Percentiles rank a stretch among this genome's conserved stretches.
Evolutionary conservation across 37 sponge, comb jelly and placozoan genomes (phyloP).

Genomic region (Halisarca cf. caerulea): DNA sequence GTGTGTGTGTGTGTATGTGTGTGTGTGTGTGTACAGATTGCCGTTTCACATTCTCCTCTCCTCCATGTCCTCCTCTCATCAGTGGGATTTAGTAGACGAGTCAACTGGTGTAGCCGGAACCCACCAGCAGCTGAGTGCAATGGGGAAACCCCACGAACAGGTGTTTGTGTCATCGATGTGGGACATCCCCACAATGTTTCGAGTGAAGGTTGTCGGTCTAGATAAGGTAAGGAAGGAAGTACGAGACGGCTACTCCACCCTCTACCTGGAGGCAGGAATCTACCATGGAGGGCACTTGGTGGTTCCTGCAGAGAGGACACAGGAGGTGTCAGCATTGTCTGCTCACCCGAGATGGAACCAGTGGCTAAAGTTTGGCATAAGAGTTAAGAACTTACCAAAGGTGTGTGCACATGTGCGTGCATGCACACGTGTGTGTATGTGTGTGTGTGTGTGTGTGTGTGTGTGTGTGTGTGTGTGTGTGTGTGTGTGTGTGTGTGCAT

Average conservation of each 20-base stretch:
- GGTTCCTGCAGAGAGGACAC: slow-evolving; percentile 37
- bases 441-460: slow-evolving; percentile 14
- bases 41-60: no score
- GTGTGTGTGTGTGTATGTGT: no score
- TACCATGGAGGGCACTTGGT: slow-evolving; percentile 86
- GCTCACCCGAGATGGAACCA: slow-evolving; percentile 85
- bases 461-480: slow-evolving; percentile 4
- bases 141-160: slow-evolving; percentile 77
- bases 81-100: slow-evolving; percentile 77
- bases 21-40: no score
- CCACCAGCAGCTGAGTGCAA: slow-evolving; percentile 80
- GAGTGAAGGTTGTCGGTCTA: slow-evolving; percentile 71
- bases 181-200: slow-evolving; percentile 81
- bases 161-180: slow-evolving; percentile 86
- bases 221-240: slow-evolving; percentile 58
- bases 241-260: background rate
- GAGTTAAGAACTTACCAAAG: slow-evolving; percentile 83
- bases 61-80: no score
- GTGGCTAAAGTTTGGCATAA: slow-evolving; percentile 79
- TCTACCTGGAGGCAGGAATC: slow-evolving; percentile 78
- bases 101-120: slow-evolving; percentile 77
- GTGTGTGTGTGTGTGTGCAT: no score
- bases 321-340: slow-evolving; percentile 30
- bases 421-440: background rate
- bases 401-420: slow-evolving; percentile 21